Base-by-base conservation (phyloP, 2,888 invertebrate species). In the Helobdella robusta region DNA sequence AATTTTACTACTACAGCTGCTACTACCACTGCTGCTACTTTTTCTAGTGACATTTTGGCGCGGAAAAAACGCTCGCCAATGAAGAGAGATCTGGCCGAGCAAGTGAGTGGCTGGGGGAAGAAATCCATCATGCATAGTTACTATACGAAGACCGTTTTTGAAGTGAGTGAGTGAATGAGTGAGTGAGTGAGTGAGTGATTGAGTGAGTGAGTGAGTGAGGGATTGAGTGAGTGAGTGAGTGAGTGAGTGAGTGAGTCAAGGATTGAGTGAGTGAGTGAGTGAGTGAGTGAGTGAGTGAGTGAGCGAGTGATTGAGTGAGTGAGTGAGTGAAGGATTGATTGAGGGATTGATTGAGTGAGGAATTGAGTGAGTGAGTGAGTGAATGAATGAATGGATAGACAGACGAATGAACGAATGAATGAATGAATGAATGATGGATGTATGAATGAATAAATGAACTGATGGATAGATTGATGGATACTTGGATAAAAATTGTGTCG, bases 361-460 rank as follows among this genome's bases (percentile, higher is more conserved):
- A 23, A 36, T 40, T 63, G 15, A 64, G 59, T 35, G 46, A 62
- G 62, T 61, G 61, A 40, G 65, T 60, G 61, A 36, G 61, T 40
- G 44, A 36, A 46, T 40, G 59, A 1, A 35, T 28, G 52, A 56
- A 32, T 56, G 52, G 30, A 56, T 30, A 36, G 35, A 35, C 34
- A 20, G 52, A 35, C 64, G 59, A 58, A 52, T 67, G 56, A 44
- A 54, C 64, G 44, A 56, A 59, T 67, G 56, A 48, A 59, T 67
- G 50, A 58, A 34, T 58, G 50, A 30, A 64, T 58, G 59, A 32
- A 35, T 58, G 20, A 64, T n/a, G n/a, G n/a, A n/a, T n/a, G n/a
- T n/a, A n/a, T n/a, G n/a, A n/a, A n/a, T n/a, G n/a, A n/a, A n/a
- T n/a, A n/a, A n/a, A n/a, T n/a, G n/a, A n/a, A n/a, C n/a, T n/a